These are phyloP conservation scores for Zaprionus obscuricornis DNA, from an alignment of 2,888 invertebrate genomes.

Conservation along the genomic window DNA sequence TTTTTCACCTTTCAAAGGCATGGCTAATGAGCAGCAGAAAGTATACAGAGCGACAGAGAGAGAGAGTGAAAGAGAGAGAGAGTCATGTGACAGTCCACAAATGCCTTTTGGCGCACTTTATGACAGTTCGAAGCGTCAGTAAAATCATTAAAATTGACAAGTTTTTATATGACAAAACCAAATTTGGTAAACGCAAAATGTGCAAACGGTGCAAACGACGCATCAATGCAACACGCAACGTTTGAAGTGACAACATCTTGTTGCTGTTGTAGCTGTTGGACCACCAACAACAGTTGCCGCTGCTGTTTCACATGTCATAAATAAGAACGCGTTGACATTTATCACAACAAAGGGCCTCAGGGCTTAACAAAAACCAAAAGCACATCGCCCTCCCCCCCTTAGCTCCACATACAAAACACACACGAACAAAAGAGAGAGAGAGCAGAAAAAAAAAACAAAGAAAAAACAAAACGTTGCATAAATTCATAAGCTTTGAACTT, in stretches of 20 bases:
- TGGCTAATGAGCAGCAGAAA: constrained; percentile 69
- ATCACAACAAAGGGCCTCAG: constrained; percentile 81
- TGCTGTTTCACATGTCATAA: constrained; percentile 82
- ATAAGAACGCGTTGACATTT: constrained; percentile 84
- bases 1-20: constrained; percentile 57
- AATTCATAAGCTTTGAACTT: constrained; percentile 74
- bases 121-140: constrained; percentile 80
- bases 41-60: background rate
- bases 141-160: constrained; percentile 81
- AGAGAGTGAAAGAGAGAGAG: background rate
- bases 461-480: constrained; percentile 67
- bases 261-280: constrained; percentile 41
- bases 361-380: constrained; percentile 40
- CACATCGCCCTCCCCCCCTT: constrained; percentile 9
- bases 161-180: constrained; percentile 72
- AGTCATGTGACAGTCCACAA: constrained; percentile 41
- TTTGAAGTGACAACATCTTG: constrained; percentile 74
- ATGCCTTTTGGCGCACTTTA: constrained; percentile 76
- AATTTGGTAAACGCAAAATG: constrained; percentile 70
- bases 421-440: background rate
- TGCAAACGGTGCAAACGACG: no score
- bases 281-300: constrained; percentile 59
- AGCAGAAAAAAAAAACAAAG: constrained; percentile 27
- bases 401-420: constrained; percentile 9
- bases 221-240: constrained; percentile 64